These are phyloP conservation scores for Gallinago solitaria DNA, from an alignment of 2,797 vertebrate species.

Conservation along the genomic window DNA sequence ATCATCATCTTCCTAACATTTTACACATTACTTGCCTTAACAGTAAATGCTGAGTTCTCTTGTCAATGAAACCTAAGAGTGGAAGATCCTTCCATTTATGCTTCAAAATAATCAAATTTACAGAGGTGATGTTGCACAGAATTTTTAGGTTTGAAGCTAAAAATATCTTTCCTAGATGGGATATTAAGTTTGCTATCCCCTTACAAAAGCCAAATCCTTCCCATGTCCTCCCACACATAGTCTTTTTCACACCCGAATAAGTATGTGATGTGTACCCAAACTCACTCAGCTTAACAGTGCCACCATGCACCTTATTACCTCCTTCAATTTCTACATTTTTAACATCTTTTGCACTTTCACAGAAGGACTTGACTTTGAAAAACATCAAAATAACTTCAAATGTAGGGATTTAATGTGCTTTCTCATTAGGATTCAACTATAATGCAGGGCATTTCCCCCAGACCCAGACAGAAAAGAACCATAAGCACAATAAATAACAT, in stretches of 20 bases:
- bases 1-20: neutral
- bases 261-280: neutral
- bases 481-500: neutral
- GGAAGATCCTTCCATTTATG: neutral
- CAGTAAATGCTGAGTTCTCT: neutral
- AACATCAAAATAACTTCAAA: neutral
- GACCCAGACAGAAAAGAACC: neutral
- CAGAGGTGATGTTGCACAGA: neutral
- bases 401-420: neutral
- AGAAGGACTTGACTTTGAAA: conserved; percentile 1
- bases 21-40: neutral
- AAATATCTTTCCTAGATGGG: neutral
- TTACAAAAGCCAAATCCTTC: conserved; percentile 17
- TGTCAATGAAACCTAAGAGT: neutral
- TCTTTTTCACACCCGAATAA: neutral
- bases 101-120: neutral
- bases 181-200: neutral
- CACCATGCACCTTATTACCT: neutral
- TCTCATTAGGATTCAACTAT: neutral
- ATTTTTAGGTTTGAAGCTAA: conserved; percentile 16
- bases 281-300: neutral
- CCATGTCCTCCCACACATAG: neutral
- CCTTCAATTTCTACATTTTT: conserved; percentile 25
- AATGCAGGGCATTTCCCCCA: neutral
- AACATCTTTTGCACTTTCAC: conserved; percentile 16